These are phyloP conservation scores for Dryocosmus kuriphilus DNA, from an alignment of 2,888 invertebrate genomes.

Conservation along the genomic window DNA sequence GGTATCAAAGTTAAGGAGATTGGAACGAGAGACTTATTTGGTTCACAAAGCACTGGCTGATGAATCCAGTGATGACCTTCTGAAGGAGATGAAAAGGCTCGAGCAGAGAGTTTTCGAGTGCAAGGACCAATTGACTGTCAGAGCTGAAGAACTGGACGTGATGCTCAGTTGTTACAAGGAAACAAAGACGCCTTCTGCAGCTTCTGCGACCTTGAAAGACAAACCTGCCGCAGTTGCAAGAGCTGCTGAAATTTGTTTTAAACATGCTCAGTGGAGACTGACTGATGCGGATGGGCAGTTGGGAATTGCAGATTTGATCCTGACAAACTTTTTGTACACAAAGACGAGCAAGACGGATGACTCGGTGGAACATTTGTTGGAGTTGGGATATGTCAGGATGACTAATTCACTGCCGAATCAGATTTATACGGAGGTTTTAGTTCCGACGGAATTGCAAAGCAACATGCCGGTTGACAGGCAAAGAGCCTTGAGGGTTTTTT, in stretches of 20 bases:
- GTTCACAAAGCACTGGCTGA: slow-evolving; percentile 89
- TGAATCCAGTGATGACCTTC: slow-evolving; percentile 81
- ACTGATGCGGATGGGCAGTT: slow-evolving; percentile 99
- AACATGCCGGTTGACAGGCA: slow-evolving; percentile 93
- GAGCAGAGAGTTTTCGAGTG: slow-evolving; percentile 90
- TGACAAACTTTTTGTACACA: slow-evolving; percentile 98
- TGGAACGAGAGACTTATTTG: slow-evolving; percentile 94
- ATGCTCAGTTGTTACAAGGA: slow-evolving; percentile 96
- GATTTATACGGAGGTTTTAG: slow-evolving; percentile 92
- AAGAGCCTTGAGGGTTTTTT: slow-evolving; percentile 95
- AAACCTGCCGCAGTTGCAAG: slow-evolving; percentile 89
- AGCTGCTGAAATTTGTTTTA: slow-evolving; percentile 97
- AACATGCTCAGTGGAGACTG: slow-evolving; percentile 97
- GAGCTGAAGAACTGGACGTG: slow-evolving; percentile 96
- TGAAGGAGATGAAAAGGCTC: slow-evolving; percentile 85
- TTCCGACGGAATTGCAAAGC: slow-evolving; percentile 88
- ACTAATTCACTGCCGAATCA: slow-evolving; percentile 97
- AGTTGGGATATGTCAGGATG: slow-evolving; percentile 96
- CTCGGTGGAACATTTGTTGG: slow-evolving; percentile 97
- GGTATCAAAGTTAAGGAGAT: slow-evolving; percentile 88
- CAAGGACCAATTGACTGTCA: slow-evolving; percentile 91
- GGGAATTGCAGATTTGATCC: slow-evolving; percentile 96
- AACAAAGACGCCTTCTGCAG: slow-evolving; percentile 81
- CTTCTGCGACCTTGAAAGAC: slow-evolving; percentile 83
- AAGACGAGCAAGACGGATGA: slow-evolving; percentile 98